Conservation (phyloP, 2,797 vertebrate genomes). For the Manis crassicaudata region DNA sequence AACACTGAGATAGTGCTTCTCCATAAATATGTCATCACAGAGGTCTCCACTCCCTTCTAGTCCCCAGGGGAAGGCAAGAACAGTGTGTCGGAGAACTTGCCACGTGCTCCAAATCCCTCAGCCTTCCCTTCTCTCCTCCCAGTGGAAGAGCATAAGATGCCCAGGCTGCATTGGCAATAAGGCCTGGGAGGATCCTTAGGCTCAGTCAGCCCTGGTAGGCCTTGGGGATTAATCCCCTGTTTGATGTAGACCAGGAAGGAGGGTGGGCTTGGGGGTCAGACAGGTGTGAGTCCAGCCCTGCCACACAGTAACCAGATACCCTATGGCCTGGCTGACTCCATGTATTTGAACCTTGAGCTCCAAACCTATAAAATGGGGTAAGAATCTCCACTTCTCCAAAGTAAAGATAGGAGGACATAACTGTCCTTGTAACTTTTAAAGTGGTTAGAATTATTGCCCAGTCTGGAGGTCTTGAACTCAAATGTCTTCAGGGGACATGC, state of each 20-base stretch:
- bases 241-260: not conserved
- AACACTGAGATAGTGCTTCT: fast-evolving
- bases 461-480: too few relatives aligned
- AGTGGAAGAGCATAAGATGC: not conserved
- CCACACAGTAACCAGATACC: not conserved
- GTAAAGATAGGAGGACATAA: not conserved
- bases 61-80: not conserved
- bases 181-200: not conserved
- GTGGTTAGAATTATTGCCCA: not conserved
- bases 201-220: not conserved
- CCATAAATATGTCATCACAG: not conserved
- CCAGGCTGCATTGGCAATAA: not conserved
- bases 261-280: not conserved
- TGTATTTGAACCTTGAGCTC: not conserved
- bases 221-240: not conserved
- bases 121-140: not conserved
- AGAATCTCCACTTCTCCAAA: not conserved
- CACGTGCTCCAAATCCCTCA: fast-evolving
- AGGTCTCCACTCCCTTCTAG: not conserved
- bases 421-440: not conserved
- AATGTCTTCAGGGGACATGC: not conserved
- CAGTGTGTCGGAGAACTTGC: not conserved
- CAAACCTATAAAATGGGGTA: not conserved
- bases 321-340: fast-evolving
- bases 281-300: not conserved